Evolutionary conservation across 92 coral and sea anemone genomes (phyloP).

Genomic region (Siderastrea siderea): DNA sequence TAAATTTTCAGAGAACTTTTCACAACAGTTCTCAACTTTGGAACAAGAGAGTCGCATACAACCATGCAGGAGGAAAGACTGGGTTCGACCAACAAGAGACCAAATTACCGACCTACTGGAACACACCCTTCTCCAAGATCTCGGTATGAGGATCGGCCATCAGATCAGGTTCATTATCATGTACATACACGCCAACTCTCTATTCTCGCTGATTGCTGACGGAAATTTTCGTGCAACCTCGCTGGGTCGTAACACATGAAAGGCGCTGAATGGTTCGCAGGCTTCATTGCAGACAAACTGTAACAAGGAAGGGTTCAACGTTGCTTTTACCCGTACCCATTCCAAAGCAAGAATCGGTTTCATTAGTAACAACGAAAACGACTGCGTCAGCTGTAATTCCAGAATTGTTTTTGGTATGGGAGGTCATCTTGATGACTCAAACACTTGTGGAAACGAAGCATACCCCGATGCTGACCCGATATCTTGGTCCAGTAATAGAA

Average conservation of each 20-base stretch:
- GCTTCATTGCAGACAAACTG: slow-evolving; percentile 26
- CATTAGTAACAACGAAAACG: not conserved
- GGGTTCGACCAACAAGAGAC: slow-evolving; percentile 54
- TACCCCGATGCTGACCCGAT: too few species aligned
- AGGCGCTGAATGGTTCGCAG: slow-evolving; percentile 1
- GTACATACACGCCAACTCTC: slow-evolving; percentile 11
- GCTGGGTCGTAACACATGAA: slow-evolving; percentile 24
- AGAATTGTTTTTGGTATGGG: not conserved
- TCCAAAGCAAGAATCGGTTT: not conserved
- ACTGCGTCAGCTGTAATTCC: not conserved
- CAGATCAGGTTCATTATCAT: slow-evolving; percentile 8
- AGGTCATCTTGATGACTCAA: not conserved
- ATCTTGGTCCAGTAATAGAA: too few species aligned
- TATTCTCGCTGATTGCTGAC: slow-evolving; percentile 31
- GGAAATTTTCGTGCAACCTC: not conserved
- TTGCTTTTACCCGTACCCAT: not conserved
- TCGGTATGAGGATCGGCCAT: slow-evolving; percentile 8
- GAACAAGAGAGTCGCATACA: slow-evolving; percentile 35
- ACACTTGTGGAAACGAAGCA: slow-evolving; percentile 3
- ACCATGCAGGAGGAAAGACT: slow-evolving; percentile 48
- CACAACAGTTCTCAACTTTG: slow-evolving; percentile 59
- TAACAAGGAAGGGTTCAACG: slow-evolving; percentile 28
- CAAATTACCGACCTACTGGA: slow-evolving; percentile 31
- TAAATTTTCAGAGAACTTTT: slow-evolving; percentile 59
- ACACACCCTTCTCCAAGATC: slow-evolving; percentile 20